A percentile compares a stretch with the other conserved stretches of the same genome.
phyloP scores from a whole-genome alignment of 2,888 invertebrate genomes.

The Acleris laterana region DNA sequence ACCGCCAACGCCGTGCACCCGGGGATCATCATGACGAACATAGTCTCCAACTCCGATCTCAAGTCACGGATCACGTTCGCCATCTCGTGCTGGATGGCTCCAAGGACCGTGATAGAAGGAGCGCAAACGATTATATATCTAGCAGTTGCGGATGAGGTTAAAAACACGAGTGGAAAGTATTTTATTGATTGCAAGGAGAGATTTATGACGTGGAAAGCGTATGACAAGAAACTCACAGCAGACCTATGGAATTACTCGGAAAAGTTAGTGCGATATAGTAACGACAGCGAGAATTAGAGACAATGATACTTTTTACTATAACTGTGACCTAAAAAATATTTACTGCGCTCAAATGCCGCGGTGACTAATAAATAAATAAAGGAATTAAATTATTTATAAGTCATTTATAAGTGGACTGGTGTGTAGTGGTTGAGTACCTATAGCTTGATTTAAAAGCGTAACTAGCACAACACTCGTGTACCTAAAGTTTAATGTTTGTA shows the following conservation, averaged over 20 bases:
- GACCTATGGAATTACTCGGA: slow-evolving; percentile 26
- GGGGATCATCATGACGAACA: slow-evolving; percentile 89
- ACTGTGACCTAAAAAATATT: too few species aligned
- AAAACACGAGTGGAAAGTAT: slow-evolving; percentile 87
- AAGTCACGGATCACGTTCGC: slow-evolving; percentile 67
- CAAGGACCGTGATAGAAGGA: slow-evolving; percentile 87
- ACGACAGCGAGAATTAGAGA: neutral
- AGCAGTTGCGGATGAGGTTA: slow-evolving; percentile 87
- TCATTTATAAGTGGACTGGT: too few species aligned
- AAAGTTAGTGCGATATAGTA: slow-evolving; percentile 10
- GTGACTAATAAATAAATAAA: too few species aligned
- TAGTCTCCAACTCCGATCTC: slow-evolving; percentile 86
- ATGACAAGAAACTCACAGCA: slow-evolving; percentile 9
- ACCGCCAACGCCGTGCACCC: slow-evolving; percentile 91
- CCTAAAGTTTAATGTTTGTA: too few species aligned
- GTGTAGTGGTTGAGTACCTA: too few species aligned
- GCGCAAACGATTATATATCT: slow-evolving; percentile 88
- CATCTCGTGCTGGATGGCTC: slow-evolving; percentile 83
- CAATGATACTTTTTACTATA: too few species aligned
- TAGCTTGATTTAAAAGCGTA: too few species aligned
- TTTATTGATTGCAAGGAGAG: slow-evolving; percentile 85
- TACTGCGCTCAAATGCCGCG: too few species aligned
- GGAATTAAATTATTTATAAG: too few species aligned
- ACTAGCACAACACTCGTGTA: too few species aligned
- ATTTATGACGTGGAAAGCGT: slow-evolving; percentile 7